Evolutionary conservation across 2,113 vertebrate species (phyloP), one percentile per base, ranked within the genome.

Genomic region (Sylvia atricapilla): DNA sequence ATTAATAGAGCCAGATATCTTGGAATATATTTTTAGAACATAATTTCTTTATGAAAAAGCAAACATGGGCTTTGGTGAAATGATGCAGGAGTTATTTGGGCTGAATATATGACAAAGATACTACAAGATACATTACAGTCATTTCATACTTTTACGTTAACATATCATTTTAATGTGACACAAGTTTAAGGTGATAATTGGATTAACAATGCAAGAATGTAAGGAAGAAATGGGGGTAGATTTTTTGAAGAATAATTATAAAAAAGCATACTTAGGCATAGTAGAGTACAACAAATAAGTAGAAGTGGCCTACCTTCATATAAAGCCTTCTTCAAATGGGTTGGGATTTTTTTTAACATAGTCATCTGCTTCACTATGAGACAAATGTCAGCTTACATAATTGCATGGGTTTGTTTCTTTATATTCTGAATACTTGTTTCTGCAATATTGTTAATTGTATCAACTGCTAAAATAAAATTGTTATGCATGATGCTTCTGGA

Each of bases 381-480:
- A 50, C 17, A 43, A 91, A 59, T 47, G 12, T 43, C 60, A 84
- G 20, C 58, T 64, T 84, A 35, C 75, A 0, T 87, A 74, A 39
- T 87, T 95, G 60, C 28, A 35, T 27, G 21, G 14, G 27, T 74
- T 96, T 84, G 28, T 74, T 95, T 95, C 64, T 84, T 82, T 93
- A 47, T 52, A 46, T 63, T 87, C 43, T 43, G 43, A 23, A 50
- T 84, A 20, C 41, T 94, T 77, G 31, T 81, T 89, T n/a, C 59
- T n/a, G 23, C 55, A 67, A 46, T 93, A 70, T 59, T 84, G 37
- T 92, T 92, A 91, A 89, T 94, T 78, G 74, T 64, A 35, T 78
- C 73, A 89, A 69, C 56, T 91, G 27, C 66, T 75, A 72, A 89
- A 94, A 70, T 67, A 47, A 75, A 93, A 63, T 59, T 59, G 39